Evolutionary conservation across 2,888 invertebrate genomes (phyloP).

Genomic region (Caenorhabditis macrosperma): DNA sequence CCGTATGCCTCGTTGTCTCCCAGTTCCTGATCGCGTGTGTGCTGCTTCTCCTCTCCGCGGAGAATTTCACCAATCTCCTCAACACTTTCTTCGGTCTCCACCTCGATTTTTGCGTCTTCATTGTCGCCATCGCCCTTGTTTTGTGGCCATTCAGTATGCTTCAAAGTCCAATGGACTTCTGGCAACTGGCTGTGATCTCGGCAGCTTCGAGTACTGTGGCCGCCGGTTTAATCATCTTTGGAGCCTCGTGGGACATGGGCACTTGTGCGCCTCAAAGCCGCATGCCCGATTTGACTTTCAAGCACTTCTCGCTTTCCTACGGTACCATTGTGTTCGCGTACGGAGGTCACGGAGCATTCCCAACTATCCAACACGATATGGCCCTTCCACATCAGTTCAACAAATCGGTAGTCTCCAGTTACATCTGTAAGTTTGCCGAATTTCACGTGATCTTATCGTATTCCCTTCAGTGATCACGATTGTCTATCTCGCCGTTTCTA

Average conservation of each 20-base stretch:
- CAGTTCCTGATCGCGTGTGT: slow-evolving; percentile 69
- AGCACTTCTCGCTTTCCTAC: slow-evolving; percentile 86
- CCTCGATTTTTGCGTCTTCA: slow-evolving; percentile 65
- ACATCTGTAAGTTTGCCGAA: slow-evolving; percentile 48
- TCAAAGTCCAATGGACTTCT: slow-evolving; percentile 68
- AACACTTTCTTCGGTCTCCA: slow-evolving; percentile 60
- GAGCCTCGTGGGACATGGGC: slow-evolving; percentile 45
- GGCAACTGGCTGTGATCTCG: slow-evolving; percentile 57
- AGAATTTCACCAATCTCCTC: slow-evolving; percentile 67
- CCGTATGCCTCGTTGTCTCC: slow-evolving; percentile 55
- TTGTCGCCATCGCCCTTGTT: slow-evolving; percentile 56
- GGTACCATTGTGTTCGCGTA: slow-evolving; percentile 82
- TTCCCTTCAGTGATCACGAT: slow-evolving; percentile 62
- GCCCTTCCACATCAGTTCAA: slow-evolving; percentile 82
- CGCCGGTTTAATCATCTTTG: slow-evolving; percentile 52
- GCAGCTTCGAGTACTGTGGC: slow-evolving; percentile 54
- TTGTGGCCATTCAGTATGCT: slow-evolving; percentile 65
- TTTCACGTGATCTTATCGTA: no score
- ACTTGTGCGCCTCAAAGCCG: slow-evolving; percentile 32
- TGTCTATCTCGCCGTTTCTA: slow-evolving; percentile 65
- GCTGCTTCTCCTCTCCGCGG: slow-evolving; percentile 63
- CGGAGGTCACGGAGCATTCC: slow-evolving; percentile 86
- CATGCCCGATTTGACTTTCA: slow-evolving; percentile 83
- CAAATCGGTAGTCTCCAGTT: slow-evolving; percentile 59
- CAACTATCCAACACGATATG: slow-evolving; percentile 94